These are phyloP conservation scores for Paralichthys olivaceus DNA, from an alignment of 2,113 vertebrate species.

Conservation along the genomic window DNA sequence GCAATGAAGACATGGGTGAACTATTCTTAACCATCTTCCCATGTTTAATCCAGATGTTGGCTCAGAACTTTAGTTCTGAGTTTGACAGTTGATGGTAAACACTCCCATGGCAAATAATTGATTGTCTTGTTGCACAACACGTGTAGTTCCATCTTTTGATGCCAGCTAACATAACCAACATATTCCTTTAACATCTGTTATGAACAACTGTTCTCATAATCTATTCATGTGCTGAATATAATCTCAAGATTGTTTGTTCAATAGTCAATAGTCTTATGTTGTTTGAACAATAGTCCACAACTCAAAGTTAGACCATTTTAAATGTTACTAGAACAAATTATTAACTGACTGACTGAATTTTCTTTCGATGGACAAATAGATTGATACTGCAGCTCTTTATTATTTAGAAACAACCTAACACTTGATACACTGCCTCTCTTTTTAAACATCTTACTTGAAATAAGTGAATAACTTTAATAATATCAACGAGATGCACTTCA, in stretches of 20 bases:
- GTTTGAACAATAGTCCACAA: too few species aligned
- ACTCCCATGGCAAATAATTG: too few species aligned
- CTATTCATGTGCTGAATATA: background rate
- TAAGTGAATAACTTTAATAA: background rate
- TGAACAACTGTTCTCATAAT: background rate
- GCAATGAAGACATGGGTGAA: too few species aligned
- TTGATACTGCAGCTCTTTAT: background rate
- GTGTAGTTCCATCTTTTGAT: background rate
- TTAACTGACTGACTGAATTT: background rate
- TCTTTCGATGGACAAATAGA: background rate
- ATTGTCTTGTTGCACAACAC: background rate
- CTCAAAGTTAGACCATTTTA: too few species aligned
- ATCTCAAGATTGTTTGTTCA: background rate
- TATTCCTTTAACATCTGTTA: background rate
- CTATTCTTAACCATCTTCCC: too few species aligned
- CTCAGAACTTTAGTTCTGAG: too few species aligned
- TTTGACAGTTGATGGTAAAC: too few species aligned
- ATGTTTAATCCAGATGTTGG: too few species aligned
- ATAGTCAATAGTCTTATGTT: too few species aligned
- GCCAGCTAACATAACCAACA: background rate
- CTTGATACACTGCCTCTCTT: background rate
- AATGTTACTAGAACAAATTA: background rate
- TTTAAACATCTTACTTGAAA: background rate
- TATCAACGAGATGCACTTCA: too few species aligned
- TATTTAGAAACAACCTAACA: background rate